A percentile compares a stretch with the other conserved stretches of the same genome.
phyloP scores from a whole-genome alignment of 2,113 vertebrate species.

The Rhagologus leucostigma region DNA sequence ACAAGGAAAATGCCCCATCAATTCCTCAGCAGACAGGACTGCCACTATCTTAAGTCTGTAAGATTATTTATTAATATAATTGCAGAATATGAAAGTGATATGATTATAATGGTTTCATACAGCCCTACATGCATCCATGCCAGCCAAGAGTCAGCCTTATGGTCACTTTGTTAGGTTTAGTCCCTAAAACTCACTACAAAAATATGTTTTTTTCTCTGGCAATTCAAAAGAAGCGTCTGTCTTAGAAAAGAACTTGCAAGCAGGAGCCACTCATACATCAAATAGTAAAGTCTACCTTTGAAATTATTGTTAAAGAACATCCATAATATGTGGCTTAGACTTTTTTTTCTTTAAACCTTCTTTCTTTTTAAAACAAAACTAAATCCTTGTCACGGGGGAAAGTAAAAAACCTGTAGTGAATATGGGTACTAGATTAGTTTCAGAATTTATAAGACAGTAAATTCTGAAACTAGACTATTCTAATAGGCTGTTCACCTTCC shows the following conservation, averaged over 20 bases:
- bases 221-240: neutral
- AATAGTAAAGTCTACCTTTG: neutral
- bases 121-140: neutral
- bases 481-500: neutral
- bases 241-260: neutral
- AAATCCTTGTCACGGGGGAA: neutral
- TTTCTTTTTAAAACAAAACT: neutral
- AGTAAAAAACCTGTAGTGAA: neutral
- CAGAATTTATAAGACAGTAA: neutral
- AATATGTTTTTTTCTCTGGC: rapidly evolving
- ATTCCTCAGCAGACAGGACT: neutral
- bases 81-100: neutral
- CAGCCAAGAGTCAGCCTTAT: neutral
- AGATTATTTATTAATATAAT: neutral
- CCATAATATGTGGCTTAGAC: rapidly evolving
- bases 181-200: neutral
- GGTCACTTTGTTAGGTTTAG: neutral
- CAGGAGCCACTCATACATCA: neutral
- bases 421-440: neutral
- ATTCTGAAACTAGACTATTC: neutral
- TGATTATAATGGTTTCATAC: neutral
- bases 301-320: neutral
- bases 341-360: neutral
- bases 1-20: neutral
- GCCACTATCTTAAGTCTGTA: neutral